Evolutionary conservation across 2,113 vertebrate genomes (phyloP).

Genomic region (Nerophis ophidion): DNA sequence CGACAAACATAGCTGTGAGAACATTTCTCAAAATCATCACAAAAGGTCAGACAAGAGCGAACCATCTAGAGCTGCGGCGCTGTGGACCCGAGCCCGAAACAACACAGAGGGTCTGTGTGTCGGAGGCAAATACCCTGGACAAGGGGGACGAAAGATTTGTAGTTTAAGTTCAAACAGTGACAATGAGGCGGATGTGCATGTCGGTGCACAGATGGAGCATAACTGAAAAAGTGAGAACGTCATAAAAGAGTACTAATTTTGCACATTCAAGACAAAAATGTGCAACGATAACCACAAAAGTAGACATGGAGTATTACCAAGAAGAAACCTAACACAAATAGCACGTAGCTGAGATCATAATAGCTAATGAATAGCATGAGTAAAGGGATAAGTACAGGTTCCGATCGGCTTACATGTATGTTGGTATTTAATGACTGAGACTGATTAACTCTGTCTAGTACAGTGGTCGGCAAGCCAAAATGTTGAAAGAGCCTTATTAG

Average conservation of each 20-base stretch:
- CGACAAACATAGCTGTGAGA: slow-evolving; percentile 6
- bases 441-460: too few relatives aligned
- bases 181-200: slow-evolving; percentile 11
- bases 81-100: slow-evolving; percentile 20
- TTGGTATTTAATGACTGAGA: too few relatives aligned
- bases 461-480: too few relatives aligned
- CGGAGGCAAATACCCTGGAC: background rate
- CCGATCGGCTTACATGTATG: too few relatives aligned
- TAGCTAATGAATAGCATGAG: too few relatives aligned
- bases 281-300: too few relatives aligned
- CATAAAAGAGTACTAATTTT: background rate
- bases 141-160: slow-evolving; percentile 2
- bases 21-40: slow-evolving; percentile 27
- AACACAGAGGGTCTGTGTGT: slow-evolving; percentile 17
- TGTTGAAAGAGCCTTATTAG: too few relatives aligned
- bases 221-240: background rate
- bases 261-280: too few relatives aligned
- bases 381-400: too few relatives aligned
- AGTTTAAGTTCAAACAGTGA: slow-evolving; percentile 5
- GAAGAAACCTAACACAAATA: too few relatives aligned
- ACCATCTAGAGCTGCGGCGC: slow-evolving; percentile 1
- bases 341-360: too few relatives aligned
- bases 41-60: slow-evolving; percentile 25
- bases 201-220: background rate
- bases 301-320: too few relatives aligned